Evolutionary conservation across 2,113 vertebrate genomes (phyloP), one percentile per base, ranked within the genome.

Genomic region (Oncorhynchus masou): DNA sequence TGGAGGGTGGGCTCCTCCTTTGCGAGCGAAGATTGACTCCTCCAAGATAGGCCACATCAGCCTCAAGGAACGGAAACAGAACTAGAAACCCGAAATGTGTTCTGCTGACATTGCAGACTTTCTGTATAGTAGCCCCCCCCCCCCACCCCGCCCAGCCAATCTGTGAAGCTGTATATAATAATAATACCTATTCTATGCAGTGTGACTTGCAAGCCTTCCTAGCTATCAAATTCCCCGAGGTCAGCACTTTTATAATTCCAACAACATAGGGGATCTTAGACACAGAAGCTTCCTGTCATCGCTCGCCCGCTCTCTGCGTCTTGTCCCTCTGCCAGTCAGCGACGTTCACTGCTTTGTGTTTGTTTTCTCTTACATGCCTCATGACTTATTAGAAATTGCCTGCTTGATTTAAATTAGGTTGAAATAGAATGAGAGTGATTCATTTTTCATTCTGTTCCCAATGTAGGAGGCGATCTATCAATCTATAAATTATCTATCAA

Each of bases 11-110:
- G 77, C 89, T 88, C 87, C 88, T 90, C 91, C 90, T 90, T 90
- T 91, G 86, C 92, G 90, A 88, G 78, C 88, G 88, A 54, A 92
- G 93, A 91, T 93, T 90, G 92, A 94, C 89, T 93, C 85, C 85
- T 90, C 86, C 81, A 90, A 88, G 90, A 92, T 84, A 89, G 91
- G 90, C 87, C 86, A 85, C 90, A 90, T 91, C 90, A 83, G 85
- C 92, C 89, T 82, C 74, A 22, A 88, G 86, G 79, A 90, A 88
- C 84, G 81, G 83, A 74, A 84, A 90, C 89, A 86, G 89, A 93
- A 94, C 91, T 88, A 85, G 88, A 90, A 89, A 29, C 70, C 72
- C 85, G 71, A 75, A 71, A 79, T 77, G 74, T 67, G 71, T 76
- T 79, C 5, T 19, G 51, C 16, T 19, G 4, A 19, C 51, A 19